Evolutionary conservation across 1,140 invertebrate genomes (phyloP), one percentile per base, ranked within the genome.

Genomic region (Caerostris extrusa): DNA sequence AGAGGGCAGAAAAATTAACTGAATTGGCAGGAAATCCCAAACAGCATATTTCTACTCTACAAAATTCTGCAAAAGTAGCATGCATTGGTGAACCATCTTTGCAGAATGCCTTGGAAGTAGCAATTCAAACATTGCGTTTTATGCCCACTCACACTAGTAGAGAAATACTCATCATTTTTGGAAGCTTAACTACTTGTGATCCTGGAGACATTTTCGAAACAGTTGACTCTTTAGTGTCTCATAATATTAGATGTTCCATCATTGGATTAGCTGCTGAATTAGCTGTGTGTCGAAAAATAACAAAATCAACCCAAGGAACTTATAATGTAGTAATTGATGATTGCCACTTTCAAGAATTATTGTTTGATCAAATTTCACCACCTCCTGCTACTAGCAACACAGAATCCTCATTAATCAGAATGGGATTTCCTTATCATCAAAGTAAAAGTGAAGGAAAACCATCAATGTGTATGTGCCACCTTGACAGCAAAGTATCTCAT

Each of bases 251-350:
- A 85, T 99, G 98, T 96, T 99, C 98, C 56, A 98, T 99, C 0
- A 98, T 99, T 95, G 98, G 98, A 60, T 96, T 99, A 53, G 97
- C 98, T 34, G 99, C 99, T n/a, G 99, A 99, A 97, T 97, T 99
- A 5, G 97, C 97, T 95, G 97, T 99, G 34, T 99, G 98, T 96
- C 98, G 98, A 95, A 97, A 97, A 95, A 96, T 99, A 88, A 98
- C 98, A 87, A 97, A 97, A 95, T 97, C 98, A 95, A 99, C 99
- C 12, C 97, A 97, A 94, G 96, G 96, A 34, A 95, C 95, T 90
- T 99, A 99, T 96, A 97, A 97, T 95, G 98, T 99, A 8, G 98
- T 98, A 58, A 95, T 99, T 17, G 99, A 99, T 96, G 99, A 99
- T 95, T 96, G 97, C 93, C 98, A 99, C 96, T 99, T 97, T 94